Base-by-base conservation (phyloP, 2,113 vertebrate species). In the Chloroceryle aenea region DNA sequence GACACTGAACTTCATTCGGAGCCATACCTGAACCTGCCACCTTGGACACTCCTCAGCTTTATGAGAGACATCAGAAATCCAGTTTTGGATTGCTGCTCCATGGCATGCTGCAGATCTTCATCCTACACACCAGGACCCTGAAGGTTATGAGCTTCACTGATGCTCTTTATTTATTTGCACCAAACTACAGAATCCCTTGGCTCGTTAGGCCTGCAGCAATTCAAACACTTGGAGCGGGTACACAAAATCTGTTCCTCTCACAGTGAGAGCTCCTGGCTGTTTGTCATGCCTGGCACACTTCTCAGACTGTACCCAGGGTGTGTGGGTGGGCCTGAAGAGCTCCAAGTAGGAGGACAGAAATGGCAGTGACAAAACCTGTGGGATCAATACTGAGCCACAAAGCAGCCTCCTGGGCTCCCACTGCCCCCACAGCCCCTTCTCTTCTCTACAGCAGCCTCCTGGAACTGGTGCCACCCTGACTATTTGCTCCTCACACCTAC, bases 81-180 rank as follows among this genome's bases (percentile, higher is more conserved):
- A 38, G 19, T 10, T 36, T 87, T 68, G 43, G 20, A 27, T 73
- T 93, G 14, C 77, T 4, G 0, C 20, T 53, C 61, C 23, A 1
- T 66, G n/a, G 12, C 45, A 45, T 18, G 16, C 30, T 89, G n/a
- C 45, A 45, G 14, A 38, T 45, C 59, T 75, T 23, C 30, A 47
- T 8, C 6, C 34, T 68, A 25, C 7, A 9, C 1, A 0, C 32
- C 77, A 87, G 21, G 25, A 42, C 12, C 29, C 42, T 27, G 27
- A 21, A 45, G 4, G 1, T 1, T 58, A 3, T 6, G 10, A 88
- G 21, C 66, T 52, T 53, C n/a, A 25, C 0, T 0, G n/a, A 20
- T 45, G 25, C 8, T 17, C 58, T 58, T 78, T 29, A 36, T 85
- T 85, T 90, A 53, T 94, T 91, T 83, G 36, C 50, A 80, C 43